Conservation (phyloP, 2,888 invertebrate species). For the Acleris literana region DNA sequence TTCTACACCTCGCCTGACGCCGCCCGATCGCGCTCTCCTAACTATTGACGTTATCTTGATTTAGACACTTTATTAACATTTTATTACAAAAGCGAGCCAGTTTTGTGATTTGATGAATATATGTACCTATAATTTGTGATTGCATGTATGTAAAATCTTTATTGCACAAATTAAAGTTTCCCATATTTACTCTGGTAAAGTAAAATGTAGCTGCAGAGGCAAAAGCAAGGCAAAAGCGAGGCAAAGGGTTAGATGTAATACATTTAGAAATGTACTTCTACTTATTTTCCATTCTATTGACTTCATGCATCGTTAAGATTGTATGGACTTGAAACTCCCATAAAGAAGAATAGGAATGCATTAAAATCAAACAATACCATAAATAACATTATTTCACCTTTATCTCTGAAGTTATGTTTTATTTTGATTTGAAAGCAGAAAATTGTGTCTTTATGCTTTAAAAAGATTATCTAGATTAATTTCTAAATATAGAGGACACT, state of each 20-base stretch:
- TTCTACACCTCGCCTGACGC: constrained; percentile 65
- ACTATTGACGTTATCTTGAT: constrained; percentile 80
- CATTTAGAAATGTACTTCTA: neutral
- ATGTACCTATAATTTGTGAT: too few species aligned
- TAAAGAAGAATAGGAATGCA: constrained; percentile 24
- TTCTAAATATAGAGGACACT: constrained; percentile 55
- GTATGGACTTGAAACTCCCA: constrained; percentile 9
- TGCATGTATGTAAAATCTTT: too few species aligned
- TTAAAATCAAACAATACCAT: constrained; percentile 14
- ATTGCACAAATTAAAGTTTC: too few species aligned
- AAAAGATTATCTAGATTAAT: constrained; percentile 67
- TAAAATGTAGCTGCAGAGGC: too few species aligned
- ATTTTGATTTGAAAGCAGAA: constrained; percentile 55
- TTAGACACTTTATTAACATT: constrained; percentile 79
- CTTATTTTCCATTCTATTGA: neutral
- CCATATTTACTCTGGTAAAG: too few species aligned
- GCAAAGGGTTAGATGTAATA: neutral
- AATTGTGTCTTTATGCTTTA: constrained; percentile 52
- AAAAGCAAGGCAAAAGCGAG: too few species aligned
- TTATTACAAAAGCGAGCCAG: constrained; percentile 70
- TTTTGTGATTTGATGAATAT: constrained; percentile 52
- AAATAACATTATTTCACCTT: constrained; percentile 38
- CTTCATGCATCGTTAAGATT: constrained; percentile 1
- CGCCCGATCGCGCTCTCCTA: constrained; percentile 69
- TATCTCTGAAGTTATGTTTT: constrained; percentile 45